These are phyloP conservation scores for Cichladusa arquata DNA, from an alignment of 2,113 vertebrate genomes.

Conservation along the genomic window DNA sequence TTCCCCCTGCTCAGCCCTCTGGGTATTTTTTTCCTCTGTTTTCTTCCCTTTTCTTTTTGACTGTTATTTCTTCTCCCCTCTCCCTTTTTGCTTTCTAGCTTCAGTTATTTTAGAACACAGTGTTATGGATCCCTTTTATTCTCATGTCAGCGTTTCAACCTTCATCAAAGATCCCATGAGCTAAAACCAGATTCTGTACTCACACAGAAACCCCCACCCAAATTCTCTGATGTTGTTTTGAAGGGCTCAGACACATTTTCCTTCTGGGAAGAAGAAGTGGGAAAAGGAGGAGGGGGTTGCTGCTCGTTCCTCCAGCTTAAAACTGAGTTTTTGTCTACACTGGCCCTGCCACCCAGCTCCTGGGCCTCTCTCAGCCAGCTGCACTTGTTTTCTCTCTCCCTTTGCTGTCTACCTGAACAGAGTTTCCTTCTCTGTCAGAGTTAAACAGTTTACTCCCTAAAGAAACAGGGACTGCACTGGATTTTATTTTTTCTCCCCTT, in stretches of 20 bases:
- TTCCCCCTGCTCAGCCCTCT: fast-evolving
- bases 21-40: too few species aligned
- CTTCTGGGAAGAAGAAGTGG: background rate
- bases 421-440: background rate
- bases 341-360: background rate
- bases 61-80: background rate
- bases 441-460: background rate
- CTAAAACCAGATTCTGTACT: background rate
- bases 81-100: background rate
- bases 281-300: background rate
- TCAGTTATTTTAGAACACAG: background rate
- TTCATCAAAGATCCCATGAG: background rate
- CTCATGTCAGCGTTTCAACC: background rate
- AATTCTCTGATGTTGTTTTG: background rate
- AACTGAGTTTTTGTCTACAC: background rate
- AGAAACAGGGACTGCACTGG: background rate
- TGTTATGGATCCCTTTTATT: background rate
- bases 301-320: background rate
- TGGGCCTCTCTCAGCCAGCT: background rate
- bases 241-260: background rate
- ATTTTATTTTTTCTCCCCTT: background rate
- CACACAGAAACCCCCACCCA: background rate
- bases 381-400: background rate
- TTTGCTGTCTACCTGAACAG: background rate
- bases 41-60: background rate